These are phyloP conservation scores for Barnardius zonarius DNA, from an alignment of 2,113 vertebrate species.

Conservation along the genomic window DNA sequence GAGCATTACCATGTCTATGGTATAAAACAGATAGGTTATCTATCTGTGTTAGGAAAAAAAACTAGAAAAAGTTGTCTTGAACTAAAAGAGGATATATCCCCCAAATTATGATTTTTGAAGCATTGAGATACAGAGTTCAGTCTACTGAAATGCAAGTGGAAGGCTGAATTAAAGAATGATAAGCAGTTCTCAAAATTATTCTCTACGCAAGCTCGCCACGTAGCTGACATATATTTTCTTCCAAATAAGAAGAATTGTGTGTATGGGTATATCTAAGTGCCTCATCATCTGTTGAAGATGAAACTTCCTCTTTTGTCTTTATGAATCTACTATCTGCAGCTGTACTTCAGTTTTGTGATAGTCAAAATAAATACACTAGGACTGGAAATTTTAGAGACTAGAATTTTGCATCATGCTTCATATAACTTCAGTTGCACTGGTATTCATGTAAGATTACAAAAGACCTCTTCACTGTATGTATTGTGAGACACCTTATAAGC, in stretches of 20 bases:
- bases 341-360: not conserved
- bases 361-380: not conserved
- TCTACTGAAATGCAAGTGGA: not conserved
- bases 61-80: not conserved
- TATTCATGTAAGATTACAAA: not conserved
- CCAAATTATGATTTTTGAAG: not conserved
- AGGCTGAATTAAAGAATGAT: not conserved
- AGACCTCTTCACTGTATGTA: not conserved
- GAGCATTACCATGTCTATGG: not conserved
- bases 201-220: accelerated
- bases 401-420: not conserved
- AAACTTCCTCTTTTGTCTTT: not conserved
- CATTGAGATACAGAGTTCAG: not conserved
- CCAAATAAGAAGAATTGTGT: not conserved
- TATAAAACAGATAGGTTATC: not conserved
- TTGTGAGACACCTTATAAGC: not conserved
- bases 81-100: not conserved
- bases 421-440: not conserved
- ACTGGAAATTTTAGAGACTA: not conserved
- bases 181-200: not conserved
- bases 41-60: not conserved
- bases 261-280: not conserved
- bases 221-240: not conserved
- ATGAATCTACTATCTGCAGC: not conserved
- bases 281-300: not conserved